phyloP scores from a whole-genome alignment of 1,140 invertebrate genomes.

The Drosophila oshimai region DNA sequence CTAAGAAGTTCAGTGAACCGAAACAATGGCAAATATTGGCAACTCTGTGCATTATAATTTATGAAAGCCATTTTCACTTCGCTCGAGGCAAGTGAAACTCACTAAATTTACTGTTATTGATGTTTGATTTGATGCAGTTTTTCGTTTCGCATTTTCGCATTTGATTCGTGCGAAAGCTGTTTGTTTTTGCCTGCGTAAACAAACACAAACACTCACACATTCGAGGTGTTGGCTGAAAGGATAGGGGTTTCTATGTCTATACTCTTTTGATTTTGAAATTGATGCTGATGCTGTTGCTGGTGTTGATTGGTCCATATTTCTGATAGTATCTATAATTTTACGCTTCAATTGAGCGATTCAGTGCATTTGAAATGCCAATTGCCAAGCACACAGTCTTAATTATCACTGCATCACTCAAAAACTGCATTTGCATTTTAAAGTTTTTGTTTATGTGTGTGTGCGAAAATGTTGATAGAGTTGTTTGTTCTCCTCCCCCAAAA shows the following conservation, averaged over 20 bases:
- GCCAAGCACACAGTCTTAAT: conserved; percentile 8
- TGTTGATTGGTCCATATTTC: conserved; percentile 4
- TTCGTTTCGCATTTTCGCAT: too few species aligned
- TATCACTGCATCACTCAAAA: conserved; percentile 8
- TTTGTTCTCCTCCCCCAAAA: neutral
- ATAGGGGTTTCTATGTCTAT: neutral
- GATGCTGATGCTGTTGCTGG: conserved; percentile 8
- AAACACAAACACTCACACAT: too few species aligned
- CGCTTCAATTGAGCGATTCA: conserved; percentile 7
- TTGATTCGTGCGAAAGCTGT: neutral
- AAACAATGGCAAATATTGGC: neutral
- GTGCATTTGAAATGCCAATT: conserved; percentile 31
- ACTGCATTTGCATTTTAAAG: conserved; percentile 26
- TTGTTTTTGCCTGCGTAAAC: conserved; percentile 1
- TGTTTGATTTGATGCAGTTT: neutral
- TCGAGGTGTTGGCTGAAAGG: neutral
- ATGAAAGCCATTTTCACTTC: neutral
- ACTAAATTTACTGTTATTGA: conserved; percentile 1
- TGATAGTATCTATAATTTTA: conserved; percentile 13
- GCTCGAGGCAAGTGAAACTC: neutral
- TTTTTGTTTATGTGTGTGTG: neutral
- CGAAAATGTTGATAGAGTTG: neutral
- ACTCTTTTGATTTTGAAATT: neutral
- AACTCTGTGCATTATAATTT: neutral
- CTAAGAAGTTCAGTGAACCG: conserved; percentile 2